Percentiles rank a stretch among this genome's conserved stretches.
These are phyloP conservation scores for Polyommatus iphigenia DNA, from an alignment of 2,888 invertebrate genomes.

Conservation along the genomic window DNA sequence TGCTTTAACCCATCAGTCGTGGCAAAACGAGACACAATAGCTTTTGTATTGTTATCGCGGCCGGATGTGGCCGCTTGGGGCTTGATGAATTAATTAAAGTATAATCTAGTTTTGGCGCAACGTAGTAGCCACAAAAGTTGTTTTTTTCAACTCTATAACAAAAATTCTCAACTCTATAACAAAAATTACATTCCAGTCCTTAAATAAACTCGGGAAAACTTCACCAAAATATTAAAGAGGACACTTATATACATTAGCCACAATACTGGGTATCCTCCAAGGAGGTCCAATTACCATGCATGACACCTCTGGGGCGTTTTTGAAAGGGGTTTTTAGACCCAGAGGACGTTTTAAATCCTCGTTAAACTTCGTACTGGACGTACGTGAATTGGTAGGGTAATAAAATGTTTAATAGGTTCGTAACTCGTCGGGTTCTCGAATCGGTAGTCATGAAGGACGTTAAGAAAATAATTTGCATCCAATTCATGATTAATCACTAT, in stretches of 20 bases:
- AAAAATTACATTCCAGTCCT: neutral
- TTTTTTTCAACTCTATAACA: too few species aligned
- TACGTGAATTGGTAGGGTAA: neutral
- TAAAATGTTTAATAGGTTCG: neutral
- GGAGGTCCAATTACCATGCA: conserved; percentile 1
- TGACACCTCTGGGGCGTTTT: conserved; percentile 1
- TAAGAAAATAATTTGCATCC: too few species aligned
- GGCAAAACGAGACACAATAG: too few species aligned
- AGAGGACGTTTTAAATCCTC: neutral
- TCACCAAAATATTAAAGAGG: neutral
- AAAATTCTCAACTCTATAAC: too few species aligned
- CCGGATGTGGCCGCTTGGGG: too few species aligned
- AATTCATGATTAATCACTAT: too few species aligned
- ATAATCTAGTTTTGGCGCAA: too few species aligned
- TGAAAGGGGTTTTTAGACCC: neutral
- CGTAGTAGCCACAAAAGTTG: too few species aligned
- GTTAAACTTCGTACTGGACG: neutral
- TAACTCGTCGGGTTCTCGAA: neutral
- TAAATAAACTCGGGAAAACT: neutral
- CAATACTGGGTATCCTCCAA: neutral
- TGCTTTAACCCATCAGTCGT: too few species aligned
- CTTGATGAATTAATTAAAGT: too few species aligned
- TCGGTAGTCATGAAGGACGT: too few species aligned
- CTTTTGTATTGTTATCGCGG: too few species aligned
- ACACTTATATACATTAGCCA: neutral